These are phyloP conservation scores for Chalcis sispes DNA, from an alignment of 2,888 invertebrate species.

Conservation along the genomic window DNA sequence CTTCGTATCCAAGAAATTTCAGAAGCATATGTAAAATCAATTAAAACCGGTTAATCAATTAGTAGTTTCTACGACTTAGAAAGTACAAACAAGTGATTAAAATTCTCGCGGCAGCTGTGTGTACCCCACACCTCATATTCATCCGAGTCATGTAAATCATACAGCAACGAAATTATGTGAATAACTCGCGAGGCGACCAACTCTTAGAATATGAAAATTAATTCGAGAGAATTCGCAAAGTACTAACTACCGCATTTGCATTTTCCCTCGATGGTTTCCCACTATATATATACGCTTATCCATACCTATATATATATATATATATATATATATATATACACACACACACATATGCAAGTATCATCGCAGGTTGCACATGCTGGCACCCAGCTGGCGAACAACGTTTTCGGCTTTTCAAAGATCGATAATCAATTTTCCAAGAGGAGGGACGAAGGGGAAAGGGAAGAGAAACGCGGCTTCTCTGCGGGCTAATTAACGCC, in stretches of 20 bases:
- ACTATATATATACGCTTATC: too few species aligned
- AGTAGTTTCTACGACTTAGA: too few species aligned
- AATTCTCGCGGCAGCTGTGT: slow-evolving; percentile 9
- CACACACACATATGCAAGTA: too few species aligned
- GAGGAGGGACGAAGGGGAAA: too few species aligned
- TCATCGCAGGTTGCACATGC: too few species aligned
- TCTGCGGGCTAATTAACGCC: slow-evolving; percentile 20
- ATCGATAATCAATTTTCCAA: slow-evolving; percentile 45
- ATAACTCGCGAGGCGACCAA: too few species aligned
- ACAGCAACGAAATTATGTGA: slow-evolving; percentile 20
- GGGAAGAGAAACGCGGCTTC: background rate
- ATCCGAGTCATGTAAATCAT: background rate
- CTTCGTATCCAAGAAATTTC: too few species aligned
- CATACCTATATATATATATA: too few species aligned
- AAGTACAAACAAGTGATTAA: background rate
- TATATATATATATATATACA: background rate
- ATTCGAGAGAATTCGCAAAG: slow-evolving; percentile 23
- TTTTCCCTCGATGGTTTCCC: too few species aligned
- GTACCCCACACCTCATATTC: background rate
- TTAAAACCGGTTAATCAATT: too few species aligned
- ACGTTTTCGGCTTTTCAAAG: slow-evolving; percentile 23
- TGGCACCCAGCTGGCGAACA: background rate
- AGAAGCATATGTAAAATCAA: too few species aligned
- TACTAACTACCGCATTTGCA: slow-evolving; percentile 18
- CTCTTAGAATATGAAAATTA: slow-evolving; percentile 35